Base-by-base conservation (phyloP, 2,797 vertebrate species). In the Microctenopoma steveboyesi region DNA sequence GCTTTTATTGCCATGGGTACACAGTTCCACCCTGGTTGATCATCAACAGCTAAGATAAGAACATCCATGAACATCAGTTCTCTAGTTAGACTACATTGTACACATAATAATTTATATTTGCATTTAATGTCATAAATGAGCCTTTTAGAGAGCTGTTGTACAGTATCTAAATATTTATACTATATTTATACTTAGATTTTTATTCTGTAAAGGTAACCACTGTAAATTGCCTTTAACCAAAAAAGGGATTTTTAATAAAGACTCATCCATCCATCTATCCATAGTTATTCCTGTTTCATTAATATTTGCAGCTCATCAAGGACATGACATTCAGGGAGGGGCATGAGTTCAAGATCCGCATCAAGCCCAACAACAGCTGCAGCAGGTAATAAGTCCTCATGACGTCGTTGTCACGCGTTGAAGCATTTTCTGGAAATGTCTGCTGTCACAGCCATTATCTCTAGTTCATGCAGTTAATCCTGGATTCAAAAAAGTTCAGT, bases 301-400 rank as follows among this genome's bases (percentile, higher is more conserved):
- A 40, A 22, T 39, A 71, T 72, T 59, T 33, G 18, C 77, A 94
- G 87, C 83, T 81, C 57, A 15, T 95, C 52, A 65, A 40, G 0
- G 51, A 94, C 69, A 92, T 95, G 91, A 39, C 86, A 48, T 89
- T 95, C 65, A 94, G 88, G 89, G 78, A 86, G 49, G 93, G 94
- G 18, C 55, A 81, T 2, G 93, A 94, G 70, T 56, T 95, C 45
- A 94, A 92, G 83, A n/a, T 95, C 67, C 74, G 91, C 2, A 10
- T 91, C 52, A 93, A 78, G 76, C 74, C 79, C 12, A 71, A 79
- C 0, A 57, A 79, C 1, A 58, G 56, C 56, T 79, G 82, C 57
- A 0, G 0, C 0, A 0, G 14, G 89, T 92, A 60, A 74, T 85
- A 78, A 6, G 10, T 11, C 4, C 4, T 28, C 0, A n/a, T 39